Percentiles rank a stretch among this genome's conserved stretches.
These are phyloP conservation scores for Malurus alboscapulatus DNA, from an alignment of 2,113 vertebrate genomes.

Conservation along the genomic window DNA sequence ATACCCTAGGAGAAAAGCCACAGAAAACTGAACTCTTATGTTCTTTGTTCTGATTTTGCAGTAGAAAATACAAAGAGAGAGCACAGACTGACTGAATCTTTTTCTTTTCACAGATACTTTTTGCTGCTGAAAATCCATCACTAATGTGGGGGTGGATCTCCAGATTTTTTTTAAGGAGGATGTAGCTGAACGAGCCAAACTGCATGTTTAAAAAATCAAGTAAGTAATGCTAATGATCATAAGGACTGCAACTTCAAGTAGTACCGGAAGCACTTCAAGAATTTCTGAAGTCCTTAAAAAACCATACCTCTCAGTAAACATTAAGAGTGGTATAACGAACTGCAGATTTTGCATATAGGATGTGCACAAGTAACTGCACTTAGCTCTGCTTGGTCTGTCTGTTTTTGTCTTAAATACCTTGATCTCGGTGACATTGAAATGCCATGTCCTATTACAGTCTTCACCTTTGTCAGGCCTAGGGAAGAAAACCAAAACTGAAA, in stretches of 20 bases:
- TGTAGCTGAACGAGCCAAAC: background rate
- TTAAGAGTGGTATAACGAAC: background rate
- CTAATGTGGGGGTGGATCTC: background rate
- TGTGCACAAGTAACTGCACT: background rate
- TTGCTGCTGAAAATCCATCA: background rate
- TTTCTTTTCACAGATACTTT: background rate
- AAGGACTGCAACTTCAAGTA: background rate
- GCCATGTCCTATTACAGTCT: slow-evolving; percentile 74
- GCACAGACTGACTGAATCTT: background rate
- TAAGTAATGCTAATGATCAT: background rate
- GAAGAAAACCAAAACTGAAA: background rate
- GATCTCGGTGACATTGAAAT: slow-evolving; percentile 72
- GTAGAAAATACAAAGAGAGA: background rate
- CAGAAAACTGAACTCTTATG: background rate
- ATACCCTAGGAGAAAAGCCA: background rate
- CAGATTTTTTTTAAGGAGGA: background rate
- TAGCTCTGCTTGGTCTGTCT: background rate
- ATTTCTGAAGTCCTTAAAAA: background rate
- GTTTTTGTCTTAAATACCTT: slow-evolving; percentile 64
- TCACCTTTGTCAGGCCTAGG: slow-evolving; percentile 73
- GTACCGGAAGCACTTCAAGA: background rate
- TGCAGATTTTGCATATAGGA: background rate
- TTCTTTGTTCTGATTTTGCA: background rate
- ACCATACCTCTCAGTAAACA: background rate
- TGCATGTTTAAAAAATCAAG: background rate